Evolutionary conservation across 2,113 vertebrate species (phyloP).

Genomic region (Cepphus grylle): DNA sequence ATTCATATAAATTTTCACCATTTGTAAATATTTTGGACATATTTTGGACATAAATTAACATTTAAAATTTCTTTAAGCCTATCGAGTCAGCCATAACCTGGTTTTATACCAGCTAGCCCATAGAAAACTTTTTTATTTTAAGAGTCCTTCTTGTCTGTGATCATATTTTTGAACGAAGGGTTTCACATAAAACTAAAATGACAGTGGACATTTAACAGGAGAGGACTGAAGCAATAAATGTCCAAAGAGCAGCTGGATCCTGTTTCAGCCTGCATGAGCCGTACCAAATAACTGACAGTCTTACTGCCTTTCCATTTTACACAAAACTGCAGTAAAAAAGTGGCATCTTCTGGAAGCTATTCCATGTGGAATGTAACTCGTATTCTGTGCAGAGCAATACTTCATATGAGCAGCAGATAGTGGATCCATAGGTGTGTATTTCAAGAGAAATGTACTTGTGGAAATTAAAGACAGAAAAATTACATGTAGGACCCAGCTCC

Average conservation of each 20-base stretch:
- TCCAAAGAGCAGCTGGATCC: constrained; percentile 61
- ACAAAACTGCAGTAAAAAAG: constrained; percentile 19
- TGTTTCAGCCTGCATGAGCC: constrained; percentile 39
- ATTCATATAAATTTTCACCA: constrained; percentile 22
- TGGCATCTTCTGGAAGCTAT: constrained; percentile 31
- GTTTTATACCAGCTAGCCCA: neutral
- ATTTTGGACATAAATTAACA: constrained; percentile 30
- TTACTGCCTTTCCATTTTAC: constrained; percentile 52
- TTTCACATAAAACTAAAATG: constrained; percentile 59
- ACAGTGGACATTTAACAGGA: constrained; percentile 61
- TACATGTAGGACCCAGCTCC: neutral
- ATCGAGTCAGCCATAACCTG: neutral
- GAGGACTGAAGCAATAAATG: constrained; percentile 56
- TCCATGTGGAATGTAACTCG: constrained; percentile 4
- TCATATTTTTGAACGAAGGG: constrained; percentile 25
- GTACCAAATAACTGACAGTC: constrained; percentile 47
- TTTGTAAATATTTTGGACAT: constrained; percentile 42
- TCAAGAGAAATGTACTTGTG: neutral
- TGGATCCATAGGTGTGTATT: neutral
- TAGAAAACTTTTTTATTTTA: neutral
- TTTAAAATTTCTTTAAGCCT: neutral
- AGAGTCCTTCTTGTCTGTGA: neutral
- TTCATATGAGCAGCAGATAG: neutral
- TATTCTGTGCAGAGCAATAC: neutral
- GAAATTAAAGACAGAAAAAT: constrained; percentile 38